Evolutionary conservation across 2,113 vertebrate genomes (phyloP).

Genomic region (Chionis minor): DNA sequence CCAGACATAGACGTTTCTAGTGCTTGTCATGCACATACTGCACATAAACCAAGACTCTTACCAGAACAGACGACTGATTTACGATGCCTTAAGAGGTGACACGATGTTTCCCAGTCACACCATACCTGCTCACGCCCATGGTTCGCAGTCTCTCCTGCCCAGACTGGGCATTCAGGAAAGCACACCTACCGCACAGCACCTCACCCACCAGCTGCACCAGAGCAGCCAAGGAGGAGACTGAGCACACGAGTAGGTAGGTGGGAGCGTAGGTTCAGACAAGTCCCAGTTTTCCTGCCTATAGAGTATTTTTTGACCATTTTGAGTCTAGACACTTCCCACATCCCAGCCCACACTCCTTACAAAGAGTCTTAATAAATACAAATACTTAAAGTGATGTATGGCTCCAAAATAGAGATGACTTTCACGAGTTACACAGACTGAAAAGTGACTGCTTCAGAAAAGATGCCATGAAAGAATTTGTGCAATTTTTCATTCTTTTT

Average conservation of each 20-base stretch:
- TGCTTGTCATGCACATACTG: not conserved
- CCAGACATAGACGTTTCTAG: not conserved
- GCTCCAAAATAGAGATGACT: not conserved
- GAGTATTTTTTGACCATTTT: not conserved
- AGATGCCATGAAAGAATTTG: not conserved
- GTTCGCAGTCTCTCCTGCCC: not conserved
- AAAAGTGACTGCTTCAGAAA: not conserved
- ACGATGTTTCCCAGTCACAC: not conserved
- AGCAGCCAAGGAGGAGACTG: not conserved
- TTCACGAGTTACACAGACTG: not conserved
- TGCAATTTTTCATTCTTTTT: not conserved
- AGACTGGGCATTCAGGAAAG: not conserved
- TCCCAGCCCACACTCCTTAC: not conserved
- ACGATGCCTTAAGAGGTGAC: not conserved
- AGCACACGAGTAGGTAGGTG: not conserved
- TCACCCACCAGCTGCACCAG: not conserved
- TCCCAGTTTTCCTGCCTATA: not conserved
- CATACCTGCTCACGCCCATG: not conserved
- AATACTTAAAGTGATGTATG: not conserved
- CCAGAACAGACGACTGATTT: not conserved
- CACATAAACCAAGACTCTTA: not conserved
- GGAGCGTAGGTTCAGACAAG: not conserved
- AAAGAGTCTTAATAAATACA: not conserved
- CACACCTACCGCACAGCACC: not conserved
- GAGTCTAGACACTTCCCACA: slow-evolving; percentile 19